A percentile compares a stretch with the other conserved stretches of the same genome.
These are phyloP conservation scores for Cerceris rybyensis DNA, from an alignment of 2,888 invertebrate species.

Conservation along the genomic window DNA sequence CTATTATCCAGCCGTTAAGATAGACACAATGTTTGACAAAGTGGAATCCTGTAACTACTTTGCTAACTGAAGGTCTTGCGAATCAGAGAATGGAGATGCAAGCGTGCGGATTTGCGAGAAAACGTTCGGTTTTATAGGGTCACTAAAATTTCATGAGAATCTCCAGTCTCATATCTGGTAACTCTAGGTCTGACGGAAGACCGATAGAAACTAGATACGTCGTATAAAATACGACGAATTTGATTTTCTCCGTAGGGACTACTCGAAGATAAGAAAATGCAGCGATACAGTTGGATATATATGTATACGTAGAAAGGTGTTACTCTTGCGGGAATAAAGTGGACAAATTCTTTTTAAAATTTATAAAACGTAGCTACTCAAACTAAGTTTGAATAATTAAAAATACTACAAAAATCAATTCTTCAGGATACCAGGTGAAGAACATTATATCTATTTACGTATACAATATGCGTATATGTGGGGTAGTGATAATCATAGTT, in stretches of 20 bases:
- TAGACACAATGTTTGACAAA: conserved; percentile 25
- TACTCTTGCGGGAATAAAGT: too few species aligned
- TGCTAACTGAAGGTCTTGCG: conserved; percentile 49
- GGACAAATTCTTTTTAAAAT: too few species aligned
- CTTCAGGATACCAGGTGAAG: too few species aligned
- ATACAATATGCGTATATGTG: too few species aligned
- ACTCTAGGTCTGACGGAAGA: conserved; percentile 30
- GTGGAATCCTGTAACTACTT: conserved; percentile 52
- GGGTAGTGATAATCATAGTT: too few species aligned
- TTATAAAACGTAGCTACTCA: too few species aligned
- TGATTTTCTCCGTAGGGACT: not conserved
- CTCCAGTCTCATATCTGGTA: conserved; percentile 32
- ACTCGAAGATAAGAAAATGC: conserved; percentile 13
- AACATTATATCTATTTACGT: too few species aligned
- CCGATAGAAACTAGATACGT: conserved; percentile 21
- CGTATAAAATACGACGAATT: conserved; percentile 22
- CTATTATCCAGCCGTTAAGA: conserved; percentile 54
- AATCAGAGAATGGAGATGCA: conserved; percentile 24
- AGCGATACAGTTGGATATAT: not conserved
- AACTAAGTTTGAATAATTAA: too few species aligned
- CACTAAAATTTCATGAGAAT: conserved; percentile 69
- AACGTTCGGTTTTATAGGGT: conserved; percentile 62
- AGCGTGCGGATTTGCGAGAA: conserved; percentile 64
- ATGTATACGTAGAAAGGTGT: too few species aligned
- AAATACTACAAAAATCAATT: too few species aligned